Percentiles rank a stretch among this genome's conserved stretches.
Evolutionary conservation across 30 jellyfish, hydroid and myxozoan species (phyloP).

Genomic region (Cassiopea xamachana): DNA sequence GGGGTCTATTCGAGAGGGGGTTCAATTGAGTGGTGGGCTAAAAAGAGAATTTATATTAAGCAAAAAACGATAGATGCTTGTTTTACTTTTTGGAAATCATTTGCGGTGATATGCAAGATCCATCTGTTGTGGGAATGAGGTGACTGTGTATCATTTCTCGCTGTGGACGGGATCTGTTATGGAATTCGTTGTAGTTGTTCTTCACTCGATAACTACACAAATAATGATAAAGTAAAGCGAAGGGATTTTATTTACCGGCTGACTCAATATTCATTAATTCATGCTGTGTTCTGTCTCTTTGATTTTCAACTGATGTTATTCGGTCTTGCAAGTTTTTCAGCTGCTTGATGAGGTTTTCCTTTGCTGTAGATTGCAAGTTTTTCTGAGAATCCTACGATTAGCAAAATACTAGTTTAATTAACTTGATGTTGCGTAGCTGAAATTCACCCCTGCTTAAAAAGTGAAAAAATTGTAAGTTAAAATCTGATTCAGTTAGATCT

Average conservation of each 20-base stretch:
- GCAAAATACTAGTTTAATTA: not conserved
- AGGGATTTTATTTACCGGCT: not conserved
- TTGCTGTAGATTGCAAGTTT: conserved; percentile 42
- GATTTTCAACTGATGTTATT: conserved; percentile 17
- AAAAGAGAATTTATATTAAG: too few relatives aligned
- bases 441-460: too few relatives aligned
- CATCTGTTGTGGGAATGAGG: too few relatives aligned
- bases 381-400: conserved; percentile 32
- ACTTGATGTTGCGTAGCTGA: too few relatives aligned
- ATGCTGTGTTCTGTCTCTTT: conserved; percentile 23
- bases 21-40: too few relatives aligned
- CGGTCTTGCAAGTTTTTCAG: conserved; percentile 25
- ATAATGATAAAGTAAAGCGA: not conserved
- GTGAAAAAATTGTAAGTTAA: too few relatives aligned
- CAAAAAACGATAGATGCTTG: too few relatives aligned
- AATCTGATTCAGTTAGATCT: too few relatives aligned
- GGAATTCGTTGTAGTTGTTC: too few relatives aligned
- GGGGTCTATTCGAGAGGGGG: too few relatives aligned
- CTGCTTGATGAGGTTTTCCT: conserved; percentile 29
- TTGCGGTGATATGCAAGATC: not conserved
- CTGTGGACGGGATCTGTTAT: too few relatives aligned
- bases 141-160: too few relatives aligned
- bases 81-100: not conserved
- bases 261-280: conserved; percentile 45
- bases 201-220: not conserved